Evolutionary conservation across 2,113 vertebrate genomes (phyloP), one percentile per base, ranked within the genome.

Genomic region (Trematomus loennbergii): DNA sequence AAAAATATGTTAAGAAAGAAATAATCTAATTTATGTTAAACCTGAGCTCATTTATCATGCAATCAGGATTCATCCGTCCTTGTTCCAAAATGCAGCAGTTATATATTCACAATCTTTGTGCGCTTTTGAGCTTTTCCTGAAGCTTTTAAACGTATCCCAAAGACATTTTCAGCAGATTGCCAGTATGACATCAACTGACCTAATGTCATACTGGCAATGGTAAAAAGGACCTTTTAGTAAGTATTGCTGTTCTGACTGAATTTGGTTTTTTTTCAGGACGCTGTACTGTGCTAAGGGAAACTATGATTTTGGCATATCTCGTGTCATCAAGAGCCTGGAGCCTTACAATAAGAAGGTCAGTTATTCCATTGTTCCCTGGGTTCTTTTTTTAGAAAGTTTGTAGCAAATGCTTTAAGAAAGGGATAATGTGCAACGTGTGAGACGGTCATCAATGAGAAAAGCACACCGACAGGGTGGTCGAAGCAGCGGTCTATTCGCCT

Each of bases 261-360:
- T 20, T 33, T 72, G 17, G 62, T 12, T 73, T 67, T 20, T 10
- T 54, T 75, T 25, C 91, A 96, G 96, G 68, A 99, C 98, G 0
- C 94, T 99, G 15, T 99, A 99, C 80, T 99, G 98, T 54, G 97
- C 97, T 59, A 99, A 99, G 46, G 97, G 97, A 52, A 99, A 99
- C 92, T 99, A 98, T 33, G 97, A 99, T 71, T 99, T 99, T 0
- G 98, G 98, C 45, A 98, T 99, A 89, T 97, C 98, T 43, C 96
- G 97, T 12, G 96, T 99, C 77, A 98, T 99, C 88, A 99, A 98
- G 90, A 99, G 98, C 89, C 93, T 99, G 91, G 97, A 99, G 91
- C 98, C 98, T 0, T 99, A 98, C 74, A 97, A 96, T 78, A 98
- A 99, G 86, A 99, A 99, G 95, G 96, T 96, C 53, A 54, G 87